Conservation (phyloP, 2,797 vertebrate species). For the Chaetophractus vellerosus region DNA sequence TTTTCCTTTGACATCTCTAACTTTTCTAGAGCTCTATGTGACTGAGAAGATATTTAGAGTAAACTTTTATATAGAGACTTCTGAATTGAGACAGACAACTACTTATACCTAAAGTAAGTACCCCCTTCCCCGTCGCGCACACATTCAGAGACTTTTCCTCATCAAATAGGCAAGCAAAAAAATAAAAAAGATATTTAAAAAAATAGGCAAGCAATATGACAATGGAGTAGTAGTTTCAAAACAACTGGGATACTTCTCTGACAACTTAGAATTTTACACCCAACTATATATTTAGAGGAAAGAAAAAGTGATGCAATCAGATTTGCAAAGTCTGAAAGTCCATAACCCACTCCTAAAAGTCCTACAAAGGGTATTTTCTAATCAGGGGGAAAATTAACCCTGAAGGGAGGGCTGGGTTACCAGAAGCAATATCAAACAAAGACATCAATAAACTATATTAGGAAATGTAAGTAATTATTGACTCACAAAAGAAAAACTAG, state of each 20-base stretch:
- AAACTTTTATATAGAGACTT: not conserved
- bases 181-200: too few species aligned
- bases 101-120: not conserved
- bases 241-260: not conserved
- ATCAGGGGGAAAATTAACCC: not conserved
- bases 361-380: not conserved
- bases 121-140: too few species aligned
- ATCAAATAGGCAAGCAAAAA: not conserved
- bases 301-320: not conserved
- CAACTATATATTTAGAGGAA: not conserved
- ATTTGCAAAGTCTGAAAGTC: not conserved
- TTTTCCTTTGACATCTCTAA: not conserved
- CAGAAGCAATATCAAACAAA: not conserved
- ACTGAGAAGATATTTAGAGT: not conserved
- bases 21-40: not conserved
- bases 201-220: not conserved
- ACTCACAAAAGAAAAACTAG: not conserved
- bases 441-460: not conserved
- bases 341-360: not conserved
- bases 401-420: too few species aligned
- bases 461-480: not conserved
- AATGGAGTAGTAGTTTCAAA: not conserved
- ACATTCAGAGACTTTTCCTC: not conserved
- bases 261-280: not conserved
- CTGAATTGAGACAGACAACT: not conserved